These are phyloP conservation scores for Euplexia lucipara DNA, from an alignment of 2,888 invertebrate genomes.

Conservation along the genomic window DNA sequence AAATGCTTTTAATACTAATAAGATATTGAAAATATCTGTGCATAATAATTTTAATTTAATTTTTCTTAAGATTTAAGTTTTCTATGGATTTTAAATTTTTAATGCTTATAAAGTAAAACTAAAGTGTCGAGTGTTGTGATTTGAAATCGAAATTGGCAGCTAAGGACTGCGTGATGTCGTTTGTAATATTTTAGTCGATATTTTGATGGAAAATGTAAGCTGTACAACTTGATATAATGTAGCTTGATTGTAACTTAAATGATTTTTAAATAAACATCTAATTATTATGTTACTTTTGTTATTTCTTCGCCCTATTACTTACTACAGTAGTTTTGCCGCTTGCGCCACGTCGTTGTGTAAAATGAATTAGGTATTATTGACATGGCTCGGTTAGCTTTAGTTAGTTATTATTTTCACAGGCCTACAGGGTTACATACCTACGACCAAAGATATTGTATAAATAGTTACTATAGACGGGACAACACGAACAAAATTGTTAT, in stretches of 20 bases:
- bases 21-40: conserved; percentile 68
- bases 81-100: conserved; percentile 37
- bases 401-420: too few relatives aligned
- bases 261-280: conserved; percentile 66
- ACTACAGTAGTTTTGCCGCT: too few relatives aligned
- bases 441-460: too few relatives aligned
- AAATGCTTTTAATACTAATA: conserved; percentile 69
- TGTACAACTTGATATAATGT: conserved; percentile 16
- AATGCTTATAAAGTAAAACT: conserved; percentile 53
- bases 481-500: too few relatives aligned
- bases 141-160: conserved; percentile 36
- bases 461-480: too few relatives aligned
- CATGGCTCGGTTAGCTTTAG: too few relatives aligned
- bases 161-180: neutral
- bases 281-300: conserved; percentile 43
- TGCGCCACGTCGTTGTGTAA: too few relatives aligned
- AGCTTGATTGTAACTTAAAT: conserved; percentile 58
- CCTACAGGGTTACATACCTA: too few relatives aligned
- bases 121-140: conserved; percentile 37
- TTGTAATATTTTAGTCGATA: conserved; percentile 30
- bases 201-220: conserved; percentile 33
- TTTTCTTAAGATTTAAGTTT: conserved; percentile 34
- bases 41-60: conserved; percentile 63
- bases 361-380: too few relatives aligned
- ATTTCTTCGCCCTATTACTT: neutral